Evolutionary conservation across 2,113 vertebrate genomes (phyloP).

Genomic region (Hydropotes inermis): DNA sequence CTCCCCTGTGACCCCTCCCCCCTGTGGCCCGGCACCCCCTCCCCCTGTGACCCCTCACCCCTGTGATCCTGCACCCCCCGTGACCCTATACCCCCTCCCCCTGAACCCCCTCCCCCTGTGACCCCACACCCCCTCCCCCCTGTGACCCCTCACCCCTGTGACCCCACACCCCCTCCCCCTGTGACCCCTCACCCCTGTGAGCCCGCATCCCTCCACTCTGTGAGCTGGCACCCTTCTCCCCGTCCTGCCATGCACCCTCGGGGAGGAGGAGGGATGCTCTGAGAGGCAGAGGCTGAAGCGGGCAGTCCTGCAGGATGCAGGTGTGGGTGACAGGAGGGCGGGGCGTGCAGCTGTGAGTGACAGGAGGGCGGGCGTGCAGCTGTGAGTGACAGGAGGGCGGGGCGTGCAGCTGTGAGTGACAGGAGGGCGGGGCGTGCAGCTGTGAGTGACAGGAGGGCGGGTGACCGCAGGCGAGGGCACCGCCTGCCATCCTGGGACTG

Average conservation of each 20-base stretch:
- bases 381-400: not conserved
- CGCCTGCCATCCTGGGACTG: not conserved
- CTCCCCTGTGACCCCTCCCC: too few relatives aligned
- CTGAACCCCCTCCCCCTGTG: too few relatives aligned
- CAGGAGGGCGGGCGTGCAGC: not conserved
- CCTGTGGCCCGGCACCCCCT: not conserved
- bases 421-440: not conserved
- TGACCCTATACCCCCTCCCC: too few relatives aligned
- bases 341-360: not conserved
- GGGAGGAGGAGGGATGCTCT: not conserved
- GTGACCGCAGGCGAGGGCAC: not conserved
- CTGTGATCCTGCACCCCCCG: too few relatives aligned
- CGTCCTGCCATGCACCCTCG: too few relatives aligned
- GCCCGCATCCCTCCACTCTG: too few relatives aligned
- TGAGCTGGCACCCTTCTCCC: too few relatives aligned
- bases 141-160: too few relatives aligned
- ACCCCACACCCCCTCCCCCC: not conserved
- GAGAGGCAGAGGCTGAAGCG: not conserved
- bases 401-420: not conserved
- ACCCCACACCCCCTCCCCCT: not conserved
- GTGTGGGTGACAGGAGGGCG: not conserved
- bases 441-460: too few relatives aligned
- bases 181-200: too few relatives aligned
- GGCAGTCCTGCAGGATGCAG: not conserved
- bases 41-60: too few relatives aligned